phyloP scores from a whole-genome alignment of 2,797 vertebrate species.

The Muscicapa striata region DNA sequence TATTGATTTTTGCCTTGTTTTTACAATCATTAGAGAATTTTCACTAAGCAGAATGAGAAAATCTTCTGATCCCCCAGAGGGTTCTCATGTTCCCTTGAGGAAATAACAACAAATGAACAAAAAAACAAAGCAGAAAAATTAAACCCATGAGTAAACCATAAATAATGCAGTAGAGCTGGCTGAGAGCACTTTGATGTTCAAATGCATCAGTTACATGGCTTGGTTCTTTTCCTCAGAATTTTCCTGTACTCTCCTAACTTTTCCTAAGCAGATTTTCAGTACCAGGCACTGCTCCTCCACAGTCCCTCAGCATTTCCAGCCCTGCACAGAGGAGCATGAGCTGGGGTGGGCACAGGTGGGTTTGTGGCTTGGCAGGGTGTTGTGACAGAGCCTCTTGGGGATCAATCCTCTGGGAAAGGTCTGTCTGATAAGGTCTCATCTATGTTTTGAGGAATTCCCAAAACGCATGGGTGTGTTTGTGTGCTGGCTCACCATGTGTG shows the following conservation, averaged over 20 bases:
- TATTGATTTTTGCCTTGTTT: constrained; percentile 25
- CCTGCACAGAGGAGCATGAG: accelerated
- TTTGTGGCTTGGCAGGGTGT: background rate
- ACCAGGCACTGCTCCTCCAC: background rate
- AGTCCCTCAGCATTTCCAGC: background rate
- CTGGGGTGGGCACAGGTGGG: background rate
- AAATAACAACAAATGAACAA: background rate
- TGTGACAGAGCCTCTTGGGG: background rate
- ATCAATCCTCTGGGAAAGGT: background rate
- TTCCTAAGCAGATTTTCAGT: background rate
- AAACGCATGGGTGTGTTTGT: background rate
- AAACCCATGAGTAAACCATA: constrained; percentile 44
- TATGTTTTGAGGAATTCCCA: background rate
- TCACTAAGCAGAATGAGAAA: constrained; percentile 18
- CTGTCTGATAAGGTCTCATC: background rate
- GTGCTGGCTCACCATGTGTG: background rate
- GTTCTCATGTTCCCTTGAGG: constrained; percentile 10
- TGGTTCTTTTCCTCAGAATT: background rate
- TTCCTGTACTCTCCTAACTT: background rate
- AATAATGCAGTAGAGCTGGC: constrained; percentile 15
- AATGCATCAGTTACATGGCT: background rate
- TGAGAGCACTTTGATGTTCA: constrained; percentile 48
- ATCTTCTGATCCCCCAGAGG: constrained; percentile 19
- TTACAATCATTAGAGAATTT: constrained; percentile 33
- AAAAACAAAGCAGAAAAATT: constrained; percentile 46